These are phyloP conservation scores for Streptopelia turtur DNA, from an alignment of 2,797 vertebrate species.

Conservation along the genomic window DNA sequence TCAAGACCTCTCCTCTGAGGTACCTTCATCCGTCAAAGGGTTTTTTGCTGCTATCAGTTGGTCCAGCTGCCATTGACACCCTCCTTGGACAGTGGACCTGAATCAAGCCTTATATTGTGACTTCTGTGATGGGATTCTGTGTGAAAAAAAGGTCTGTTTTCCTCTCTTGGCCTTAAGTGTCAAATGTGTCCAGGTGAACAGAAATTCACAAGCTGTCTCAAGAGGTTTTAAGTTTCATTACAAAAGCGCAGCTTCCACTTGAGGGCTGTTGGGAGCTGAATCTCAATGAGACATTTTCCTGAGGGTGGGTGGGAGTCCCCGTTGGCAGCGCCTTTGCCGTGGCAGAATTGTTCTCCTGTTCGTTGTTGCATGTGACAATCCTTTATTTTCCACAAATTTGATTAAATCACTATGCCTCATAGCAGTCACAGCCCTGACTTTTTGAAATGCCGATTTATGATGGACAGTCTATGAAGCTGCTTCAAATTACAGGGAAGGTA, in stretches of 20 bases:
- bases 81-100: background rate
- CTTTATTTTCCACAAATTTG: slow-evolving; percentile 13
- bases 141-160: background rate
- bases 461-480: slow-evolving; percentile 5
- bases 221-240: background rate
- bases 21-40: background rate
- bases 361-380: background rate
- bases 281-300: background rate
- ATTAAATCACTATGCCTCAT: background rate
- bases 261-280: slow-evolving; percentile 7
- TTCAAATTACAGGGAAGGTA: background rate
- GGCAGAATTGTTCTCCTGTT: background rate
- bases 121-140: background rate
- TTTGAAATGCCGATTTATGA: background rate
- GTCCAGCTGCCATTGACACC: background rate
- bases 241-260: background rate
- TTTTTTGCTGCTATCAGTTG: background rate
- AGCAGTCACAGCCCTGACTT: background rate
- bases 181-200: background rate
- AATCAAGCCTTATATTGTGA: background rate
- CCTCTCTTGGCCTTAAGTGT: background rate
- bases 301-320: background rate
- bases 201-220: background rate
- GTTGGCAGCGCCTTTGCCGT: background rate
- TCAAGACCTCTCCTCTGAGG: background rate